phyloP scores from a whole-genome alignment of 1,140 invertebrate genomes.

The Orius insidiosus region DNA sequence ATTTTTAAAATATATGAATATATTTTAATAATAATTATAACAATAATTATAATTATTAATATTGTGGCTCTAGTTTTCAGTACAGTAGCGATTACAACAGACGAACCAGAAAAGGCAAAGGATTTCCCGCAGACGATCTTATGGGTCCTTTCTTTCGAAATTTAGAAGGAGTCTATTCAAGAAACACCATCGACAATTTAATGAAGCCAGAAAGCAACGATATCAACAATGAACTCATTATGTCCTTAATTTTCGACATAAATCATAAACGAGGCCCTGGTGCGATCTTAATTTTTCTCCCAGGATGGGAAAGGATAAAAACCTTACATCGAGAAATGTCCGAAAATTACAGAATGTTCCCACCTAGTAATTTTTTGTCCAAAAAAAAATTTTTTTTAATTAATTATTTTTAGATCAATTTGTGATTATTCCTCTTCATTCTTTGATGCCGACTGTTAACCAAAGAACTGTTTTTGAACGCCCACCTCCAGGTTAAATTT shows the following conservation, averaged over 20 bases:
- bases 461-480: slow-evolving; percentile 56
- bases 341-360: slow-evolving; percentile 28
- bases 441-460: slow-evolving; percentile 57
- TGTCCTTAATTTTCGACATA: slow-evolving; percentile 48
- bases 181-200: slow-evolving; percentile 35
- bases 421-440: slow-evolving; percentile 60
- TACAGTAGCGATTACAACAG: not conserved
- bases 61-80: too few relatives aligned
- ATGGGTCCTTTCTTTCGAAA: not conserved
- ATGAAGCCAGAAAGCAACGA: slow-evolving; percentile 42
- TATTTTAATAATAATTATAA: too few relatives aligned
- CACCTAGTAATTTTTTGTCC: slow-evolving; percentile 23
- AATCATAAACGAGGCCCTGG: slow-evolving; percentile 35
- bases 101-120: slow-evolving; percentile 4
- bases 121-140: slow-evolving; percentile 13
- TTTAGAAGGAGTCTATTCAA: slow-evolving; percentile 30
- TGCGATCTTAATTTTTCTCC: slow-evolving; percentile 76
- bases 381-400: too few relatives aligned
- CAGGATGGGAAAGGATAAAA: slow-evolving; percentile 57
- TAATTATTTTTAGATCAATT: slow-evolving; percentile 25
- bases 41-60: too few relatives aligned
- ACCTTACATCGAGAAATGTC: slow-evolving; percentile 31
- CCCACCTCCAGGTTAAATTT: slow-evolving; percentile 35
- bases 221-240: slow-evolving; percentile 50
- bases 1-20: too few relatives aligned